Evolutionary conservation across 2,888 invertebrate genomes (phyloP), one percentile per base, ranked within the genome.

Genomic region (Baccha elongata): DNA sequence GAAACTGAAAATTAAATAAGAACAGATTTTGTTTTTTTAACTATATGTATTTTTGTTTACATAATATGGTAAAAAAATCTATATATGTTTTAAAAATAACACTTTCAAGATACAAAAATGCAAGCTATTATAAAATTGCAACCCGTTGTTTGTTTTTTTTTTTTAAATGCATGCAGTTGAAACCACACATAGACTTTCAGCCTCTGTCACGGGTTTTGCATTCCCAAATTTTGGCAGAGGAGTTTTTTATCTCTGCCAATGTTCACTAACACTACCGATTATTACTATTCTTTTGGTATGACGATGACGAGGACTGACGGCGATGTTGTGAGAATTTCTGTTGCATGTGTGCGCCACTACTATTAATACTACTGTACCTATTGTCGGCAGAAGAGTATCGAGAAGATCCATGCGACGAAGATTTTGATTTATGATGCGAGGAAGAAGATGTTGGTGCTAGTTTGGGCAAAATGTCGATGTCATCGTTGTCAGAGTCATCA

Each of bases 1-100:
- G 83, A 83, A 83, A 83, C 83, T 83, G 83, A 83, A 83, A 83
- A 83, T 83, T 78, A 78, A 73, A 78, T 58, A 83, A 83, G 58
- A 83, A 76, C 78, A 83, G 46, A 73, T 55, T 73, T 68, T 83
- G 53, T 29, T 60, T 67, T 78, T 72, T 58, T 83, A 72, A 60
- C 81, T 83, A 67, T 60, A 35, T 62, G 37, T 62, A 35, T 60
- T 50, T 48, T 7, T 53, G 55, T 62, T 80, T 64, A 69, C 64
- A 81, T 64, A 65, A 58, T 48, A 58, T 37, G 37, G 21, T 44
- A 58, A 44, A 53, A 67, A 35, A 42, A 19, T 46, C 29, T 52
- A 74, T 53, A n/a, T 53, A 13, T 55, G 29, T 52, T 53, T 55
- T 29, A 23, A 26, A 11, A 64, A 75, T 46, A 48, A 68, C 74